Conservation (phyloP, 2,888 invertebrate species). For the Orthosia gothica region DNA sequence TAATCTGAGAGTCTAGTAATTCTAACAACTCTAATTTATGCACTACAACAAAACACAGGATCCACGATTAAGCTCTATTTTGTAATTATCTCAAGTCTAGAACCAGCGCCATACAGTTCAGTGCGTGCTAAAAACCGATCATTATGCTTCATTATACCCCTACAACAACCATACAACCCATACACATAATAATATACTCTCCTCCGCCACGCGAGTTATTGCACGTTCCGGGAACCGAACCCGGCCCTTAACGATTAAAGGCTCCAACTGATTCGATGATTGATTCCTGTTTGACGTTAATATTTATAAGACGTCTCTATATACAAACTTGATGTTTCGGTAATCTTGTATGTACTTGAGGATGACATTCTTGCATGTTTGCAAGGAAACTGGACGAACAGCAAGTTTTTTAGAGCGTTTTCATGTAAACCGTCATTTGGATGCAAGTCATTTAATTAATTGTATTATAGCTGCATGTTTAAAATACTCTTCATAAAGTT, state of each 20-base stretch:
- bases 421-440: not conserved
- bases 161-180: not conserved
- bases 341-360: slow-evolving; percentile 26
- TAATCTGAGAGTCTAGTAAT: too few species aligned
- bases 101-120: slow-evolving; percentile 50
- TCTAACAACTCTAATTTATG: not conserved
- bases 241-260: slow-evolving; percentile 29
- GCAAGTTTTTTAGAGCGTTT: not conserved
- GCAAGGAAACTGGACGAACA: not conserved
- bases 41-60: slow-evolving; percentile 14
- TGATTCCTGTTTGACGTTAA: slow-evolving; percentile 56
- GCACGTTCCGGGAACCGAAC: slow-evolving; percentile 64
- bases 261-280: slow-evolving; percentile 44
- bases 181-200: slow-evolving; percentile 46
- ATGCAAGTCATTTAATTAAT: not conserved
- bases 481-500: not conserved
- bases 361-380: slow-evolving; percentile 4
- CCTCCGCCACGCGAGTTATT: slow-evolving; percentile 46
- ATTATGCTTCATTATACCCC: slow-evolving; percentile 58
- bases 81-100: slow-evolving; percentile 34
- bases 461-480: not conserved
- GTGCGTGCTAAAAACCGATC: slow-evolving; percentile 46
- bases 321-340: slow-evolving; percentile 28
- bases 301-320: slow-evolving; percentile 42
- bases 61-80: slow-evolving; percentile 25